Percentiles rank a stretch among this genome's conserved stretches.
Evolutionary conservation across 30 jellyfish, hydroid and myxozoan genomes (phyloP).

Genomic region (Aurelia sp.): DNA sequence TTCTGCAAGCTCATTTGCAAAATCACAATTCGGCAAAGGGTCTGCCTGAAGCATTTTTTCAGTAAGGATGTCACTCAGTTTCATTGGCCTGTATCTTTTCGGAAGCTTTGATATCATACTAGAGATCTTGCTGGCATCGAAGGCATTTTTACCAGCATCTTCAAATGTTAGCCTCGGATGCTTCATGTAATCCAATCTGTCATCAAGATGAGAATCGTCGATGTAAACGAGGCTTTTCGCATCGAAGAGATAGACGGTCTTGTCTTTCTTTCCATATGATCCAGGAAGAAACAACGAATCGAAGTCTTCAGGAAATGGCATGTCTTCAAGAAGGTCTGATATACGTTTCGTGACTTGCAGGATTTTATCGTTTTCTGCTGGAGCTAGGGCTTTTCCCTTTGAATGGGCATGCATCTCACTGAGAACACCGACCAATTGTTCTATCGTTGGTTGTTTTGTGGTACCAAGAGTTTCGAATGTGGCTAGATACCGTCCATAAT

Average conservation of each 20-base stretch:
- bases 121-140: not conserved
- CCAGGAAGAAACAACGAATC: slow-evolving; percentile 69
- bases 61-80: slow-evolving; percentile 33
- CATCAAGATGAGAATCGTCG: slow-evolving; percentile 58
- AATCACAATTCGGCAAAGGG: slow-evolving; percentile 26
- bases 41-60: slow-evolving; percentile 42
- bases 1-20: slow-evolving; percentile 53
- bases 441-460: slow-evolving; percentile 33
- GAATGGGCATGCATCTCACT: slow-evolving; percentile 12
- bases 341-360: slow-evolving; percentile 15
- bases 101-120: slow-evolving; percentile 40
- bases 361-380: slow-evolving; percentile 45
- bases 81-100: slow-evolving; percentile 32
- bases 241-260: slow-evolving; percentile 10
- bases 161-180: slow-evolving; percentile 31
- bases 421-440: slow-evolving; percentile 28
- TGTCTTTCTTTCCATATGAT: not conserved
- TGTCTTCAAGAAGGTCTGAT: slow-evolving; percentile 6
- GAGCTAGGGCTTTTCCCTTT: slow-evolving; percentile 11
- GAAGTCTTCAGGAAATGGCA: not conserved
- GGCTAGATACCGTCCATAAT: slow-evolving; percentile 42
- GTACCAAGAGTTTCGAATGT: slow-evolving; percentile 46
- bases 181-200: slow-evolving; percentile 35
- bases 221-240: slow-evolving; percentile 43
- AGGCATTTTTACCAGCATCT: not conserved